Evolutionary conservation across 2,797 vertebrate species (phyloP).

Genomic region (Catharus ustulatus): DNA sequence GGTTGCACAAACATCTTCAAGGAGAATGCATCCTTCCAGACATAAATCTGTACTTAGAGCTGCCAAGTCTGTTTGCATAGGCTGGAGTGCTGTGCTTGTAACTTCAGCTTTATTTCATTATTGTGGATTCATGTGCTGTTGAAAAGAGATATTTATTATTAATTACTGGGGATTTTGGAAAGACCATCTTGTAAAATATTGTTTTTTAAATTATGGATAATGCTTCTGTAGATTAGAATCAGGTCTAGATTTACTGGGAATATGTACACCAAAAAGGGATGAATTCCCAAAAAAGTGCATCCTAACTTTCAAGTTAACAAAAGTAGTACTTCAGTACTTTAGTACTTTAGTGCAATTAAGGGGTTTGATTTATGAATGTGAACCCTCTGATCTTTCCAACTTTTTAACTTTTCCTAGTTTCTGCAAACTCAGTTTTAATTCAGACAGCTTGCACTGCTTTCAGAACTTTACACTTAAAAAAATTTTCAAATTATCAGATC

Average conservation of each 20-base stretch:
- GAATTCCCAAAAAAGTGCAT: background rate
- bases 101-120: background rate
- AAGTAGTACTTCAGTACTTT: background rate
- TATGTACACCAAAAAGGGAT: background rate
- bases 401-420: background rate
- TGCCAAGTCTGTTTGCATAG: background rate
- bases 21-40: constrained; percentile 45
- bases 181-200: background rate
- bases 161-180: background rate
- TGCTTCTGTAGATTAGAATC: background rate
- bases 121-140: background rate
- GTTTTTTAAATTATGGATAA: background rate
- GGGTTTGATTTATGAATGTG: background rate
- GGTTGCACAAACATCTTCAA: constrained; percentile 62
- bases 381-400: background rate
- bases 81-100: background rate
- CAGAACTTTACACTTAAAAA: background rate
- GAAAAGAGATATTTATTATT: background rate
- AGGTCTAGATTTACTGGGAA: background rate
- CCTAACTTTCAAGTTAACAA: background rate
- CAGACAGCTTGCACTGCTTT: background rate
- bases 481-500: background rate
- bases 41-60: constrained; percentile 6
- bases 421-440: background rate
- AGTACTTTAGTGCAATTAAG: background rate